These are phyloP conservation scores for Salmo trutta DNA, from an alignment of 2,797 vertebrate species.

Conservation along the genomic window DNA sequence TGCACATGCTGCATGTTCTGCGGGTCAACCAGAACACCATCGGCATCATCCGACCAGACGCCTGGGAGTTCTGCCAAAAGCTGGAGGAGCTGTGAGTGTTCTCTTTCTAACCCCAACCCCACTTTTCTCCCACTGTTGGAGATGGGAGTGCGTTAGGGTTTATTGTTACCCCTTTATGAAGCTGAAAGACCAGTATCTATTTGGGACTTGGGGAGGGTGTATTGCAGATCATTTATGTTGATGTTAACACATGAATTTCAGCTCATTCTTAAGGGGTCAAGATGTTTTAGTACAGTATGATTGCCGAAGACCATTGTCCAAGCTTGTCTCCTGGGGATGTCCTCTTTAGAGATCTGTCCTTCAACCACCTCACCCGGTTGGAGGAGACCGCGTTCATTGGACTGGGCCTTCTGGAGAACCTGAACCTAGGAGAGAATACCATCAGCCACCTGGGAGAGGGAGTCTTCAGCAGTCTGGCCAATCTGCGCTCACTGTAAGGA, in stretches of 20 bases:
- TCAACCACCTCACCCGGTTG: constrained; percentile 90
- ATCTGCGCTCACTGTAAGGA: constrained; percentile 89
- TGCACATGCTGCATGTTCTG: constrained; percentile 87
- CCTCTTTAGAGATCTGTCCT: constrained; percentile 86
- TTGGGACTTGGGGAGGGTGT: not conserved
- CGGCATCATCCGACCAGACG: constrained; percentile 87
- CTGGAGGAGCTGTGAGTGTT: constrained; percentile 92
- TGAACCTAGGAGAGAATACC: constrained; percentile 91
- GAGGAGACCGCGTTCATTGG: constrained; percentile 92
- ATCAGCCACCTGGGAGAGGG: constrained; percentile 93
- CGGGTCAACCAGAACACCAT: constrained; percentile 90
- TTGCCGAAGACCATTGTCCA: not conserved
- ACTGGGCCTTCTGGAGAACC: constrained; percentile 84
- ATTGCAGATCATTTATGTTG: not conserved
- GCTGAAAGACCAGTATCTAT: not conserved
- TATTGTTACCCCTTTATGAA: not conserved
- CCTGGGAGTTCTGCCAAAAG: constrained; percentile 98
- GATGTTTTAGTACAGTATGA: constrained; percentile 3
- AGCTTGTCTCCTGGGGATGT: not conserved
- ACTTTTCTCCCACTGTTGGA: constrained; percentile 16
- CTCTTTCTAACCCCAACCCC: constrained; percentile 18
- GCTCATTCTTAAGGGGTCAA: not conserved
- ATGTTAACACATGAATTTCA: not conserved
- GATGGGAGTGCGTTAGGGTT: not conserved
- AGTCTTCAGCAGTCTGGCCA: constrained; percentile 87